Evolutionary conservation across 2,113 vertebrate species (phyloP).

Genomic region (Chitala chitala): DNA sequence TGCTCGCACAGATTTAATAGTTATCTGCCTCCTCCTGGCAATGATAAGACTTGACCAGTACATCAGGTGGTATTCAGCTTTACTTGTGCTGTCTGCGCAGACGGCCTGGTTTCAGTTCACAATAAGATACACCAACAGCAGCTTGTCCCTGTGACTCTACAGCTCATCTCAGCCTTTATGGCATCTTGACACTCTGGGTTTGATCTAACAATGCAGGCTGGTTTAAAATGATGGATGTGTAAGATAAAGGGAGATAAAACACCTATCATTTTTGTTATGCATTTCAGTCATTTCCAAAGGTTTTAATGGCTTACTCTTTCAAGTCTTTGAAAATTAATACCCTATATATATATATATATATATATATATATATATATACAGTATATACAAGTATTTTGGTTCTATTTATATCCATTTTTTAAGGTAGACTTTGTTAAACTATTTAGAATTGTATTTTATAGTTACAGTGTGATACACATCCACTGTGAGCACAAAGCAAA

Average conservation of each 20-base stretch:
- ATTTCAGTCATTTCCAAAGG: not conserved
- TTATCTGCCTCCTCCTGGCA: not conserved
- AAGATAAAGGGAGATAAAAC: conserved; percentile 34
- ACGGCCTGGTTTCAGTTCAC: not conserved
- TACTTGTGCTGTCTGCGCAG: not conserved
- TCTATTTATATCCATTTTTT: too few relatives aligned
- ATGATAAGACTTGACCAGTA: too few relatives aligned
- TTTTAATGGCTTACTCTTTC: not conserved
- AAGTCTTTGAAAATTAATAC: too few relatives aligned
- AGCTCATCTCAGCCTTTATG: conserved; percentile 7
- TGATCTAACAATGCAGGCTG: not conserved
- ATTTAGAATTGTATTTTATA: too few relatives aligned
- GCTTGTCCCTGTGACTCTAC: not conserved
- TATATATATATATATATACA: too few relatives aligned
- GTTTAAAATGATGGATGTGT: not conserved
- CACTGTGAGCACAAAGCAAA: too few relatives aligned
- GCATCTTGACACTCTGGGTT: not conserved
- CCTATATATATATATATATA: too few relatives aligned
- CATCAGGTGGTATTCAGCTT: too few relatives aligned
- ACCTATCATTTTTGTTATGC: not conserved
- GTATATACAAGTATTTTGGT: too few relatives aligned
- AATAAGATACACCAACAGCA: not conserved
- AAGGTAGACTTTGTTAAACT: too few relatives aligned
- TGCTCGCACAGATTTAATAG: not conserved
- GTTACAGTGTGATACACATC: too few relatives aligned